These are phyloP conservation scores for Pantherophis alleghaniensis DNA, from an alignment of 2,797 vertebrate genomes.

Conservation along the genomic window DNA sequence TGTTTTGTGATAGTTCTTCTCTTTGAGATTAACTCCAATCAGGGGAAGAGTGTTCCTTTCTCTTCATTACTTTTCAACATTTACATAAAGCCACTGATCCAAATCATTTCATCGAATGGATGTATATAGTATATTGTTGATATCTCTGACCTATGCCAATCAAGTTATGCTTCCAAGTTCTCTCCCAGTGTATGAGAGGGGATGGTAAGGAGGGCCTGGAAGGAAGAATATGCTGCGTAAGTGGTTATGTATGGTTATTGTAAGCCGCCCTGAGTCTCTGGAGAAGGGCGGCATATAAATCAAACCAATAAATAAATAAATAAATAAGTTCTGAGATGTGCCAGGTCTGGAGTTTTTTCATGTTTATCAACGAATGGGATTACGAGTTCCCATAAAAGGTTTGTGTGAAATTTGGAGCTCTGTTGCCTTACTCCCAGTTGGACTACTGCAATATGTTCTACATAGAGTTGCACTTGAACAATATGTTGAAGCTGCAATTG, in stretches of 20 bases:
- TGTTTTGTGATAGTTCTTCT: not conserved
- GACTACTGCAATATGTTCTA: not conserved
- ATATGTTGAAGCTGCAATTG: not conserved
- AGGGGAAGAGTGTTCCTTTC: not conserved
- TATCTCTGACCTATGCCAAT: not conserved
- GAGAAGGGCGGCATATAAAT: too few relatives aligned
- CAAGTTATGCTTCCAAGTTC: not conserved
- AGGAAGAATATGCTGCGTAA: not conserved
- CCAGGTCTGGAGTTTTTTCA: not conserved
- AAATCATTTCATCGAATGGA: not conserved
- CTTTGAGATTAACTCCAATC: not conserved
- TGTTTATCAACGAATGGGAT: not conserved
- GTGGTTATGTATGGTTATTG: too few relatives aligned
- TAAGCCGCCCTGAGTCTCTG: too few relatives aligned
- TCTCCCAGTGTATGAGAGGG: not conserved
- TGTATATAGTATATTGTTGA: not conserved
- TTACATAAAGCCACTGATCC: not conserved
- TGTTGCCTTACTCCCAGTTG: not conserved
- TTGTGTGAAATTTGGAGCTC: not conserved
- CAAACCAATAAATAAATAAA: too few relatives aligned
- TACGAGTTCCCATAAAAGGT: not conserved
- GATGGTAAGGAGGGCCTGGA: not conserved
- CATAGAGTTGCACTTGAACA: not conserved
- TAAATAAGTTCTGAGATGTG: not conserved
- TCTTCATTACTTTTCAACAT: not conserved